A percentile compares a stretch with the other conserved stretches of the same genome.
These are phyloP conservation scores for Pachymerium ferrugineum DNA, from an alignment of 2,888 invertebrate genomes.

Conservation along the genomic window DNA sequence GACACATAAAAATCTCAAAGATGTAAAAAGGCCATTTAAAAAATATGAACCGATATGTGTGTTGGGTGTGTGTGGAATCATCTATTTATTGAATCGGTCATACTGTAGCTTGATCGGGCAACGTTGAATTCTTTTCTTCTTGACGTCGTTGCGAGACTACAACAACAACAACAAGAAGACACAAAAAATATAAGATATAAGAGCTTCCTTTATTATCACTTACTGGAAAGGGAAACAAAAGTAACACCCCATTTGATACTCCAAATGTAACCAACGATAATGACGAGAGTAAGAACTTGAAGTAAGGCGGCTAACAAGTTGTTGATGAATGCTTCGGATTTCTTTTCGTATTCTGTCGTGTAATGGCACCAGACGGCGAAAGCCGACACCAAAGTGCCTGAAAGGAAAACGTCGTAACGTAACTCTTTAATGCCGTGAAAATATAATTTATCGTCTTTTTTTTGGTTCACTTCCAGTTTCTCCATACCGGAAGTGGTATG, in stretches of 20 bases:
- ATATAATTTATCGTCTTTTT: not conserved
- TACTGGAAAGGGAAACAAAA: conserved; percentile 49
- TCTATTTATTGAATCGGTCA: not conserved
- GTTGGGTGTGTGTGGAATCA: no score
- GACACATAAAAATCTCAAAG: no score
- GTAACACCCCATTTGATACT: conserved; percentile 51
- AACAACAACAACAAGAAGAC: not conserved
- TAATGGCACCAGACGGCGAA: conserved; percentile 46
- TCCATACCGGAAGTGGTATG: not conserved
- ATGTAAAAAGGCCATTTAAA: no score
- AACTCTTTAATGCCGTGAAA: no score
- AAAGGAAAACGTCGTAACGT: conserved; percentile 36
- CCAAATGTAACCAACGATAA: conserved; percentile 54
- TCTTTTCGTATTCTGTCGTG: conserved; percentile 45
- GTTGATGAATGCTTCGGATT: conserved; percentile 45
- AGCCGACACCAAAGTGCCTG: conserved; percentile 49
- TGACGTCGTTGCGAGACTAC: not conserved
- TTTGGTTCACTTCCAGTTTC: not conserved
- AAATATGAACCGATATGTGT: no score
- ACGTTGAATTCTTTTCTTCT: not conserved
- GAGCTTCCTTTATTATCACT: conserved; percentile 38
- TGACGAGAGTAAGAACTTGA: conserved; percentile 49
- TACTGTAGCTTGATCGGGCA: not conserved
- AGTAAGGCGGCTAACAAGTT: conserved; percentile 50
- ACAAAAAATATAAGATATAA: no score